These are phyloP conservation scores for Latrodectus hesperus DNA, from an alignment of 2,888 invertebrate species.

Conservation along the genomic window DNA sequence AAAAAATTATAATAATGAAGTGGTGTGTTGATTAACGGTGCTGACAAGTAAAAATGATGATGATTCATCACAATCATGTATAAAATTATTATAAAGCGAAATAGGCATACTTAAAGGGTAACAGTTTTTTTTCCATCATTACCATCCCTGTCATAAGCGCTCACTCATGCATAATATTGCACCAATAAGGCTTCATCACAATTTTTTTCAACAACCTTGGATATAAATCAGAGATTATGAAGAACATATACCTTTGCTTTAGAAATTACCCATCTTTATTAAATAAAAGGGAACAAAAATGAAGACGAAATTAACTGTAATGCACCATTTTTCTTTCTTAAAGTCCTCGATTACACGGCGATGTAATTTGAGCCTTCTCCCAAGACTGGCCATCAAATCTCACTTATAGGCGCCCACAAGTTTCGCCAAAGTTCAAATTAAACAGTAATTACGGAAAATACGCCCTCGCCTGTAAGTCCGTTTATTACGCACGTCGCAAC, in stretches of 20 bases:
- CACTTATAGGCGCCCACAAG: slow-evolving; percentile 53
- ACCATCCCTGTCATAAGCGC: too few species aligned
- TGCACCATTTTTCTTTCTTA: slow-evolving; percentile 44
- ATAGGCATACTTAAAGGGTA: too few species aligned
- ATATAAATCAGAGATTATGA: slow-evolving; percentile 1
- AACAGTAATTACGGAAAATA: slow-evolving; percentile 67
- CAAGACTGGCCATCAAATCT: slow-evolving; percentile 56
- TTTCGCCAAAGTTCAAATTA: slow-evolving; percentile 56
- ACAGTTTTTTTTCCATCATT: too few species aligned
- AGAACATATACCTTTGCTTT: slow-evolving; percentile 15
- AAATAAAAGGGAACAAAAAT: slow-evolving; percentile 62
- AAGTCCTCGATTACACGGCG: slow-evolving; percentile 52
- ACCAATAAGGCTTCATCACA: too few species aligned
- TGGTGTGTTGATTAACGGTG: too few species aligned
- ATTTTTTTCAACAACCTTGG: neutral
- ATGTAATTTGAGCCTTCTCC: slow-evolving; percentile 53
- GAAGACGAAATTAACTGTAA: slow-evolving; percentile 61
- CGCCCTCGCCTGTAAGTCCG: slow-evolving; percentile 28
- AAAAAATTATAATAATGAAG: too few species aligned
- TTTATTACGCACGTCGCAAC: slow-evolving; percentile 2
- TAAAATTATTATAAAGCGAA: too few species aligned
- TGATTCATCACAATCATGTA: too few species aligned
- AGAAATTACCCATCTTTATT: slow-evolving; percentile 65
- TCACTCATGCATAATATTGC: too few species aligned
- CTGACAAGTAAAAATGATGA: too few species aligned